These are phyloP conservation scores for Tautogolabrus adspersus DNA, from an alignment of 2,113 vertebrate species.

Conservation along the genomic window DNA sequence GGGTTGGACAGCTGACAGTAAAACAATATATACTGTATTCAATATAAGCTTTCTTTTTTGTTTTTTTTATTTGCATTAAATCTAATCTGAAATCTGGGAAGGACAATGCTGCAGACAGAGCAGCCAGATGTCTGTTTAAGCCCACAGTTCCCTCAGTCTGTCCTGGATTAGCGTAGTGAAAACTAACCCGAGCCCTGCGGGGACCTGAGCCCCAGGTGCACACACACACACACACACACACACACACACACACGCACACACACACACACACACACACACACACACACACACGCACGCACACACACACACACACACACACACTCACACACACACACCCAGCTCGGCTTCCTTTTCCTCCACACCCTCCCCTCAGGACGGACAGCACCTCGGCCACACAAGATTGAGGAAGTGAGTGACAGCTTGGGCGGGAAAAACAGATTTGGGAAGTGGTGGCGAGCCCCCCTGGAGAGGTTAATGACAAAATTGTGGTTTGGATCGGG, in stretches of 20 bases:
- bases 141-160: slow-evolving; percentile 22
- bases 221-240: background rate
- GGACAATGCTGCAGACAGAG: slow-evolving; percentile 14
- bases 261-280: background rate
- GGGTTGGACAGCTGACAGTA: slow-evolving; percentile 1
- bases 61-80: slow-evolving; percentile 12
- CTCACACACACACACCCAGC: background rate
- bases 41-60: background rate
- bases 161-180: slow-evolving; percentile 36
- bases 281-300: background rate
- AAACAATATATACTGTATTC: slow-evolving; percentile 29
- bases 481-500: background rate
- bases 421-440: slow-evolving; percentile 6
- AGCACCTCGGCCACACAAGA: background rate
- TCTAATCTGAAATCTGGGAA: slow-evolving; percentile 32
- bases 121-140: slow-evolving; percentile 47
- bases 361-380: slow-evolving; percentile 13
- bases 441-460: slow-evolving; percentile 5
- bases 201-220: slow-evolving; percentile 23
- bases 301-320: background rate
- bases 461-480: slow-evolving; percentile 1
- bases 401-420: slow-evolving; percentile 18
- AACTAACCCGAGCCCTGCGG: slow-evolving; percentile 31
- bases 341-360: slow-evolving; percentile 6
- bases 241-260: background rate